A percentile compares a stretch with the other conserved stretches of the same genome.
Conservation (phyloP, 2,888 invertebrate genomes). For the Eucera pruinosa region DNA sequence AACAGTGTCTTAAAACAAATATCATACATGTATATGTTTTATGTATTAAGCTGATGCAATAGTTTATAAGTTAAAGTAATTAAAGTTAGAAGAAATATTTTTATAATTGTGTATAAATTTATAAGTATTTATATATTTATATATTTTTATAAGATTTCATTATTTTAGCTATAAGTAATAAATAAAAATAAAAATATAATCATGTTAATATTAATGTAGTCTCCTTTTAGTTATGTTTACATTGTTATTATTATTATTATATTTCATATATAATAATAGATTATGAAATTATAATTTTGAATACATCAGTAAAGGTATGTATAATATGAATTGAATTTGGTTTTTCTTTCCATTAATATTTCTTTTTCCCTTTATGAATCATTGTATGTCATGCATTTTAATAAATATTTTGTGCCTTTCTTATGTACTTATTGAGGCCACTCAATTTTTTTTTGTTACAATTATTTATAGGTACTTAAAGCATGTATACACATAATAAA, state of each 20-base stretch:
- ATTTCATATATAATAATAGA: neutral
- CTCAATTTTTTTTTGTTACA: neutral
- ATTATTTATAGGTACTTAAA: neutral
- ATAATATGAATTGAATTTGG: slow-evolving; percentile 3
- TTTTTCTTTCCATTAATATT: neutral
- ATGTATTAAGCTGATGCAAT: neutral
- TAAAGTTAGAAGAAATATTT: neutral
- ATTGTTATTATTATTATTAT: neutral
- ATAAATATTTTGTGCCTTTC: neutral
- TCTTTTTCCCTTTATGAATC: neutral
- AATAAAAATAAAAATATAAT: neutral
- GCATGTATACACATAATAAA: neutral
- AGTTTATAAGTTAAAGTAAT: slow-evolving; percentile 15
- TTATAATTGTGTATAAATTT: neutral
- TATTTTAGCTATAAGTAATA: slow-evolving; percentile 8
- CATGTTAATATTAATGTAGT: neutral
- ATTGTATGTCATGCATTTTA: neutral
- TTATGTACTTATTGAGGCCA: slow-evolving; percentile 37
- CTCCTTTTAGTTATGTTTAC: neutral
- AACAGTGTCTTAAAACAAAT: neutral
- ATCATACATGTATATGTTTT: neutral
- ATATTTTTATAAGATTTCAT: neutral
- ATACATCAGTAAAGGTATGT: neutral
- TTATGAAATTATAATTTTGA: neutral
- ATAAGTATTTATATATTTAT: neutral